Evolutionary conservation across 2,113 vertebrate species (phyloP).

Genomic region (Pangasianodon gigas): DNA sequence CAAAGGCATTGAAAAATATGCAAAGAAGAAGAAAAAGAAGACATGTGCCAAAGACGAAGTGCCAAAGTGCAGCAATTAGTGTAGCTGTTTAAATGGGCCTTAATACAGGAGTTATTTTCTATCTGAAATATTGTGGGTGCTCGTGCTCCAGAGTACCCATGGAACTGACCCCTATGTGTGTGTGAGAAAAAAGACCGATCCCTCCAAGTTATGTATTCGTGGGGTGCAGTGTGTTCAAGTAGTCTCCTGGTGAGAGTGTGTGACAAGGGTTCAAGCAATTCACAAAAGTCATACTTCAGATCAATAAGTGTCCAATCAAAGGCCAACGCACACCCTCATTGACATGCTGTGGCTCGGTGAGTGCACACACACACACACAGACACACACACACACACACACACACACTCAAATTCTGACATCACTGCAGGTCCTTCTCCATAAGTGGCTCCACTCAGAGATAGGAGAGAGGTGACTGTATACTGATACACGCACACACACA

Average conservation of each 20-base stretch:
- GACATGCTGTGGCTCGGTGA: conserved; percentile 26
- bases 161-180: neutral
- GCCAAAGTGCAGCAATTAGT: neutral
- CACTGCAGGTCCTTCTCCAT: conserved; percentile 44
- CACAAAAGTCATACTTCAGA: conserved; percentile 53
- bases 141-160: neutral
- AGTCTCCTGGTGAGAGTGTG: conserved; percentile 31
- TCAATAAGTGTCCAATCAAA: conserved; percentile 52
- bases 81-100: neutral
- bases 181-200: neutral
- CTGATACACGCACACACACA: conserved; percentile 35
- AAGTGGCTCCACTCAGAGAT: conserved; percentile 48
- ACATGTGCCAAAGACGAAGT: neutral
- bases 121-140: neutral
- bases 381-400: conserved; percentile 39
- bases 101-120: neutral
- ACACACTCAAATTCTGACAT: conserved; percentile 32
- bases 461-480: conserved; percentile 40
- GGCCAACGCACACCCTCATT: conserved; percentile 43
- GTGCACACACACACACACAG: conserved; percentile 11
- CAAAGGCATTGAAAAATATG: neutral
- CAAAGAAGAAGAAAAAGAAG: neutral
- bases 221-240: conserved; percentile 30
- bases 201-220: conserved; percentile 39
- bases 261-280: conserved; percentile 46